A percentile compares a stretch with the other conserved stretches of the same genome.
These are phyloP conservation scores for Orius insidiosus DNA, from an alignment of 1,140 invertebrate species.

Conservation along the genomic window DNA sequence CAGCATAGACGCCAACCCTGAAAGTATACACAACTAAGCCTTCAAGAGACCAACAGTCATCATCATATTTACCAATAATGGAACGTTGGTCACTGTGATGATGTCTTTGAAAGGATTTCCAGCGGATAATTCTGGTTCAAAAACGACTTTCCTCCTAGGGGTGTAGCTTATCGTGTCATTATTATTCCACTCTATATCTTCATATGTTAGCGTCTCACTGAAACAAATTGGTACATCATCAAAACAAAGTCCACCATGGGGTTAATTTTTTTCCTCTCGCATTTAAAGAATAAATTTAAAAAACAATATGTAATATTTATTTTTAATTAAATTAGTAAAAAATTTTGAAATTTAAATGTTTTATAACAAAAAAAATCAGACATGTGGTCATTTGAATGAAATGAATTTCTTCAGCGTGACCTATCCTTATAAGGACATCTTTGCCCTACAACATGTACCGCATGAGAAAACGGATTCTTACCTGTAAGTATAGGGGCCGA, in stretches of 20 bases:
- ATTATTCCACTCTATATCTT: slow-evolving; percentile 51
- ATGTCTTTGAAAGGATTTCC: slow-evolving; percentile 42
- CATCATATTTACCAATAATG: slow-evolving; percentile 60
- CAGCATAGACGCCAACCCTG: slow-evolving; percentile 43
- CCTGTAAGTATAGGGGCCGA: slow-evolving; percentile 77
- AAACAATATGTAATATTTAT: too few relatives aligned
- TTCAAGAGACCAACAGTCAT: too few relatives aligned
- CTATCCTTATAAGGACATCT: background rate
- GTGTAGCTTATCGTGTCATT: slow-evolving; percentile 62
- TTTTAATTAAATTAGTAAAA: too few relatives aligned
- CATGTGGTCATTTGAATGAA: background rate
- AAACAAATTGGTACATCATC: too few relatives aligned
- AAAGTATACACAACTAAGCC: too few relatives aligned
- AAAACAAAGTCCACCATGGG: too few relatives aligned
- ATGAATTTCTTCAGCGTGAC: background rate
- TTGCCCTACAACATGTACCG: background rate
- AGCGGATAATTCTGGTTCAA: slow-evolving; percentile 46
- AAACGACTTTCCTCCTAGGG: slow-evolving; percentile 45
- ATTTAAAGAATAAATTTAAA: too few relatives aligned
- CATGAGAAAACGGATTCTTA: slow-evolving; percentile 29
- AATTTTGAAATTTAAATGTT: too few relatives aligned
- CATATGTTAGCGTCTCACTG: slow-evolving; percentile 50
- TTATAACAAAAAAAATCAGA: background rate
- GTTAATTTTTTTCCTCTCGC: too few relatives aligned
- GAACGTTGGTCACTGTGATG: slow-evolving; percentile 56